Conservation (phyloP, 1,140 invertebrate species). For the Zaprionus tsacasi region DNA sequence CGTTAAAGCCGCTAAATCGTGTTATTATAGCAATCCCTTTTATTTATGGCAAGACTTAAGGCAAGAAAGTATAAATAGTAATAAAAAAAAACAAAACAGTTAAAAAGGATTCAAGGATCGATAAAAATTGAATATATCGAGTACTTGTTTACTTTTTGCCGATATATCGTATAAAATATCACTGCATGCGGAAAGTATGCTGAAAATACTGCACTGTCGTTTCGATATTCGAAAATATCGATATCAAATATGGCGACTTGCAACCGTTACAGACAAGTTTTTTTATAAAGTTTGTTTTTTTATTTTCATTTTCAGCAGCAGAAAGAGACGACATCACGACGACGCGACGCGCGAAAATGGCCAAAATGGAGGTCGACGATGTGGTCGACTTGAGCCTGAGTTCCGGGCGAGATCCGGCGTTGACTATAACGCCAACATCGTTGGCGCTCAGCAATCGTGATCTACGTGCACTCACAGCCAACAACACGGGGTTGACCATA, state of each 20-base stretch:
- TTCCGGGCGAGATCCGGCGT: conserved; percentile 81
- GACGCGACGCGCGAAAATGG: conserved; percentile 85
- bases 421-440: conserved; percentile 75
- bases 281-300: too few relatives aligned
- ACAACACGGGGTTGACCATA: conserved; percentile 79
- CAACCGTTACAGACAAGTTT: background rate
- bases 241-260: background rate
- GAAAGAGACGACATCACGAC: conserved; percentile 73
- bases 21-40: background rate
- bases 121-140: background rate
- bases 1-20: background rate
- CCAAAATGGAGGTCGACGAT: conserved; percentile 87
- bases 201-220: background rate
- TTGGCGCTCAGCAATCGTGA: conserved; percentile 66
- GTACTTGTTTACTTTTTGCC: background rate
- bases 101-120: too few relatives aligned
- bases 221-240: background rate
- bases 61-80: too few relatives aligned
- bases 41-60: background rate
- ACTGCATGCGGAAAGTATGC: background rate
- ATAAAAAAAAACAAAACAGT: too few relatives aligned
- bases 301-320: conserved; percentile 37
- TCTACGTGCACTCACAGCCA: conserved; percentile 73
- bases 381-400: conserved; percentile 87
- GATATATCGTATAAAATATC: background rate